Conservation (phyloP, 2,888 invertebrate genomes). For the Lottia gigantea region DNA sequence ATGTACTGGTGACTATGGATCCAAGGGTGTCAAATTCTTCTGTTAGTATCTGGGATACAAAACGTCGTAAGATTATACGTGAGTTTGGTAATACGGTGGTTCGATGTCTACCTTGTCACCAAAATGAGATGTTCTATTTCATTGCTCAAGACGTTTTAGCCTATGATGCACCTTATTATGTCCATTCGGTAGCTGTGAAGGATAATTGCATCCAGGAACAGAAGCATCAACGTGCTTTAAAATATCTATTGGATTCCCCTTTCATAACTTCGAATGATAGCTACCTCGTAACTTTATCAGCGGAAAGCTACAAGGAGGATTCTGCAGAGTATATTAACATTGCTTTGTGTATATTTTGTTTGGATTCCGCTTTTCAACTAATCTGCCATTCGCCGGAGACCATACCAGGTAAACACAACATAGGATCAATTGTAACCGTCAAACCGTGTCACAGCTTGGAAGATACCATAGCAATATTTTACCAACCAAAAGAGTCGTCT, state of each 20-base stretch:
- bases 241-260: slow-evolving; percentile 51
- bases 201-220: slow-evolving; percentile 44
- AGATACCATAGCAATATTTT: slow-evolving; percentile 54
- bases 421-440: slow-evolving; percentile 55
- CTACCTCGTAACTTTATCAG: slow-evolving; percentile 60
- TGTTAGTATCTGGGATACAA: slow-evolving; percentile 62
- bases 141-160: slow-evolving; percentile 47
- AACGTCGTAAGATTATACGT: slow-evolving; percentile 52
- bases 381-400: slow-evolving; percentile 55
- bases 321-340: slow-evolving; percentile 51
- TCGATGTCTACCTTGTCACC: slow-evolving; percentile 48
- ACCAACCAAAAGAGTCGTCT: slow-evolving; percentile 35
- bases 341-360: slow-evolving; percentile 55
- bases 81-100: slow-evolving; percentile 62
- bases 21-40: slow-evolving; percentile 47
- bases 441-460: slow-evolving; percentile 41
- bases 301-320: slow-evolving; percentile 49
- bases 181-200: slow-evolving; percentile 49
- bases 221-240: slow-evolving; percentile 43
- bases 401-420: slow-evolving; percentile 51
- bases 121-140: slow-evolving; percentile 43
- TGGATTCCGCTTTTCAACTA: slow-evolving; percentile 47
- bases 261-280: slow-evolving; percentile 60
- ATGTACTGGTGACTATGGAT: slow-evolving; percentile 54
- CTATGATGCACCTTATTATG: slow-evolving; percentile 52